A percentile compares a stretch with the other conserved stretches of the same genome.
phyloP scores from a whole-genome alignment of 37 sponge, comb jelly and placozoan genomes.

The Corticium candelabrum region DNA sequence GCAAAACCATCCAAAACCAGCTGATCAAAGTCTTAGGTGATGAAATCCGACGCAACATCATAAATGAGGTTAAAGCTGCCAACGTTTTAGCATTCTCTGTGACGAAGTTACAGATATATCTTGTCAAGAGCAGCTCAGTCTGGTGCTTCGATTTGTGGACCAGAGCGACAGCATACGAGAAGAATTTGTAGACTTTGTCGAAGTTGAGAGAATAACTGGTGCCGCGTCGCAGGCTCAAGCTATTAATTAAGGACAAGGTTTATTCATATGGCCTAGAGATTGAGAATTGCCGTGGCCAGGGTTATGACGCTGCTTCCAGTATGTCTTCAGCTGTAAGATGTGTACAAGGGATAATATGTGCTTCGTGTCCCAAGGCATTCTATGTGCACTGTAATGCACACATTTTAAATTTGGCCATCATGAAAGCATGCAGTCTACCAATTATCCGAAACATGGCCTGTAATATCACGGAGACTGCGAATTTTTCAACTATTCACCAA shows the following conservation, averaged over 20 bases:
- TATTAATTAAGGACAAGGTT: slow-evolving; percentile 12
- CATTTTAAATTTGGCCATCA: slow-evolving; percentile 31
- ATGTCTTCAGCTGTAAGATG: slow-evolving; percentile 11
- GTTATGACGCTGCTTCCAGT: slow-evolving; percentile 41
- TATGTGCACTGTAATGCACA: slow-evolving; percentile 41
- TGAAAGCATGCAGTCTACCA: slow-evolving; percentile 34
- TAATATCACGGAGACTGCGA: slow-evolving; percentile 26
- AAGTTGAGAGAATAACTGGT: slow-evolving; percentile 49
- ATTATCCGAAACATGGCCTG: slow-evolving; percentile 17
- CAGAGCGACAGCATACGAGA: slow-evolving; percentile 5
- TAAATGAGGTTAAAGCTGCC: slow-evolving; percentile 7
- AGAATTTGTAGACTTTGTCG: slow-evolving; percentile 38
- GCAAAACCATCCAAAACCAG: slow-evolving; percentile 48
- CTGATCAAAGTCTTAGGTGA: slow-evolving; percentile 30
- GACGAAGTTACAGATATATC: slow-evolving; percentile 42
- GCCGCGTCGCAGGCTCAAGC: slow-evolving; percentile 11
- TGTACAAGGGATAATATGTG: neutral
- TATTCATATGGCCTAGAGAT: slow-evolving; percentile 22
- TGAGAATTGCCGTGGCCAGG: slow-evolving; percentile 30
- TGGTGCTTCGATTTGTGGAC: slow-evolving; percentile 23
- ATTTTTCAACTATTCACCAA: slow-evolving; percentile 46
- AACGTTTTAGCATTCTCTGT: slow-evolving; percentile 36
- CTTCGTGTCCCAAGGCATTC: slow-evolving; percentile 15
- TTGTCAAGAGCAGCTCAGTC: slow-evolving; percentile 34
- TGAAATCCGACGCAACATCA: neutral